Evolutionary conservation across 2,888 invertebrate species (phyloP), one percentile per base, ranked within the genome.

Genomic region (Gryllus longicercus): DNA sequence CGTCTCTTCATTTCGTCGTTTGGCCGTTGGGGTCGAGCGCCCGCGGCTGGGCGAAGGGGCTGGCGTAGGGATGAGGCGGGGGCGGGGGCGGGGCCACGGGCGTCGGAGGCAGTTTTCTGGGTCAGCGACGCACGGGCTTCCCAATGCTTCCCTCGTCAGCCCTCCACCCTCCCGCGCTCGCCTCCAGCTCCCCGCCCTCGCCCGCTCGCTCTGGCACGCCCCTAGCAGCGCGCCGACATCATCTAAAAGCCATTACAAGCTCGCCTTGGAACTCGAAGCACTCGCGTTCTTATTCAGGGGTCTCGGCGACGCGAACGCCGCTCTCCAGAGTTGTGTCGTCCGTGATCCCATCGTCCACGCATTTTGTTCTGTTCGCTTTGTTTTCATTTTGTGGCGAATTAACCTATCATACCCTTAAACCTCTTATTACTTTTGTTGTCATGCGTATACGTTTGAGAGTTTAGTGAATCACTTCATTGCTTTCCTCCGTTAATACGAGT

Each of bases 241-340:
- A 63, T 63, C 63, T 63, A 63, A 63, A 63, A 63, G 63, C 63
- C 63, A 63, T 63, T 63, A 63, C 63, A 63, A 63, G 16, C 63
- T 63, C 63, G 63, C n/a, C 63, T 63, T 63, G 63, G 63, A n/a
- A 16, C 16, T 63, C n/a, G 63, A 38, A 63, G 63, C 63, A 63
- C 63, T 14, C 16, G 63, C 63, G 63, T 63, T 63, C 63, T 63
- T 63, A 63, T 63, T 12, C 63, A 63, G 63, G 63, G n/a, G 10
- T 63, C n/a, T 63, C 38, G 8, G 38, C 38, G 38, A 38, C 38
- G 38, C 38, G 38, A 38, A 38, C 5, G 5, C 38, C 38, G 8
- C 38, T 38, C 8, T 38, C 38, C 38, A 38, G 38, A 38, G 38
- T 38, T 38, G 38, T 38, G 38, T 38, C 38, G 38, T 38, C 38